Conservation (phyloP, 2,888 invertebrate species). For the Plutella xylostella region DNA sequence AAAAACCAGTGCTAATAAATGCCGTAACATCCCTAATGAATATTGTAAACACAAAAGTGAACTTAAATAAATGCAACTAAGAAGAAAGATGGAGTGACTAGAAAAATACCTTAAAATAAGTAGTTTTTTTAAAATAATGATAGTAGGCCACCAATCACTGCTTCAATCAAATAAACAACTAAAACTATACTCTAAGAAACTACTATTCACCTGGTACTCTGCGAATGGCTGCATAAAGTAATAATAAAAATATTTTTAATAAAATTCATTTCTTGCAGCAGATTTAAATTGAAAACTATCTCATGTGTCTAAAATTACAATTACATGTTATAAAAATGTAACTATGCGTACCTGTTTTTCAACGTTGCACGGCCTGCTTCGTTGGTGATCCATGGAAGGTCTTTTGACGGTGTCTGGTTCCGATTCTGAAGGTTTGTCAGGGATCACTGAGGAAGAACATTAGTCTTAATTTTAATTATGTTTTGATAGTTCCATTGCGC, state of each 20-base stretch:
- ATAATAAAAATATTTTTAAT: slow-evolving; percentile 1
- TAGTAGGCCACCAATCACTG: too few species aligned
- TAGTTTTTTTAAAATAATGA: too few species aligned
- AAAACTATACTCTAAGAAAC: too few species aligned
- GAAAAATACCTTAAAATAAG: too few species aligned
- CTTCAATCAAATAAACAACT: too few species aligned
- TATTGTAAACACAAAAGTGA: too few species aligned
- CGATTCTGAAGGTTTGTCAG: slow-evolving; percentile 40
- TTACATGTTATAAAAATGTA: slow-evolving; percentile 9
- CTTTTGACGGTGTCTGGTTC: slow-evolving; percentile 47
- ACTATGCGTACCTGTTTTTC: slow-evolving; percentile 80
- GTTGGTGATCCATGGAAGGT: slow-evolving; percentile 43
- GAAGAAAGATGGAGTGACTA: too few species aligned
- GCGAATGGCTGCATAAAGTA: slow-evolving; percentile 43
- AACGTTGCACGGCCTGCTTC: slow-evolving; percentile 69
- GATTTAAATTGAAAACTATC: background rate
- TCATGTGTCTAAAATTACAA: background rate
- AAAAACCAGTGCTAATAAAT: too few species aligned
- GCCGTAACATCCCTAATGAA: too few species aligned
- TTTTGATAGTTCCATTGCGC: too few species aligned
- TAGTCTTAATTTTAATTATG: too few species aligned
- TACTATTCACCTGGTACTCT: slow-evolving; percentile 61
- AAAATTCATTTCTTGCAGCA: background rate
- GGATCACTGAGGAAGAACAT: slow-evolving; percentile 30
- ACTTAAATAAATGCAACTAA: too few species aligned